Conservation (phyloP, 2,113 vertebrate genomes). For the Gnathonemus longibarbis region DNA sequence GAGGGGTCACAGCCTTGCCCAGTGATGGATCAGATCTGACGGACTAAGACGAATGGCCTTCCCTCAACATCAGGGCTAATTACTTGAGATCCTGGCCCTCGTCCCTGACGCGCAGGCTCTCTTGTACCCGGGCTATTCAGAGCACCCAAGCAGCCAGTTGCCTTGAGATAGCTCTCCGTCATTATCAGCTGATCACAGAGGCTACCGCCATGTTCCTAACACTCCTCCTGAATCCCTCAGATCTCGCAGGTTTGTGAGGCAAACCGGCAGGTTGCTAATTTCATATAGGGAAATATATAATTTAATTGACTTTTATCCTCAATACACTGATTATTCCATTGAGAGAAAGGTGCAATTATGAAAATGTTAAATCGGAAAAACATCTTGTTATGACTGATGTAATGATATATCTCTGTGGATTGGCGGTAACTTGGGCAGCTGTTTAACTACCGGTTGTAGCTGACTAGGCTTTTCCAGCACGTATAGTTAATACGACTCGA, state of each 20-base stretch:
- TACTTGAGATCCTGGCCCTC: background rate
- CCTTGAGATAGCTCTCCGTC: background rate
- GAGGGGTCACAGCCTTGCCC: background rate
- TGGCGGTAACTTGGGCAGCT: background rate
- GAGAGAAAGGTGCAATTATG: background rate
- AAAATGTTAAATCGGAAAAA: background rate
- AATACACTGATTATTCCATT: slow-evolving; percentile 8
- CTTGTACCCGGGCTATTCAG: background rate
- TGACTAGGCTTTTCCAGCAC: background rate
- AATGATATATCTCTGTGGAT: background rate
- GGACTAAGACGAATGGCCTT: slow-evolving; percentile 1
- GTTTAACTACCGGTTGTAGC: background rate
- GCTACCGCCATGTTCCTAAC: background rate
- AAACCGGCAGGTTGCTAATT: background rate
- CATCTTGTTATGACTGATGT: background rate
- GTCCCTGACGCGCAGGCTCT: background rate
- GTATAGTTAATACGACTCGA: background rate
- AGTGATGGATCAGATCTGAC: background rate
- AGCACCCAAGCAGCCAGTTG: background rate
- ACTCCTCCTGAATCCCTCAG: background rate
- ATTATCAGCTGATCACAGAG: background rate
- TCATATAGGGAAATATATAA: background rate
- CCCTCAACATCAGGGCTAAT: background rate
- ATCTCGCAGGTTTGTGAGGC: background rate
- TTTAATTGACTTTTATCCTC: background rate